Base-by-base conservation (phyloP, 2,888 invertebrate species). In the Neuroscelio doddi region DNA sequence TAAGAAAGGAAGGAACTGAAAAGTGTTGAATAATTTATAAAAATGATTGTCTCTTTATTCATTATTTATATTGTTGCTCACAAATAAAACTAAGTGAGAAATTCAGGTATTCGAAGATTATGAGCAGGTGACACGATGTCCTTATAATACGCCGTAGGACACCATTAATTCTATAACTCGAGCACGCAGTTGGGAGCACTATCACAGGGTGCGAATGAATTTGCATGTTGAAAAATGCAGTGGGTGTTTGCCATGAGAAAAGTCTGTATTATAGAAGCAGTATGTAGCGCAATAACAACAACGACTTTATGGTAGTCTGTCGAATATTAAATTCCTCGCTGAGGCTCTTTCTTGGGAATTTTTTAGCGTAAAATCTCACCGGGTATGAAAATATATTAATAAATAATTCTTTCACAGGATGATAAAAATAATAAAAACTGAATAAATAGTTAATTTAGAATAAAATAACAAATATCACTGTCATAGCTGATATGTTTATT, bases 231-330 rank as follows among this genome's bases (percentile, higher is more conserved):
- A 66, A 57, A 57, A 57, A 57, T 62, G 14, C 56, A 46, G 66
- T 66, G 61, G 66, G 66, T 61, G 65, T 66, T 53, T 21, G 39
- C 53, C 38, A 44, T 51, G 47, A 61, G 65, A 57, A 66, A 66
- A 66, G 64, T 62, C 61, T 61, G 45, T 57, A 66, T 66, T 61
- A 66, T 62, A 49, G 34, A 57, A 49, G 47, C 32, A 61, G 52
- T 59, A 32, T 45, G 57, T 41, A 55, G 47, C 49, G 65, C 56
- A 56, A 65, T 65, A 65, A 61, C 59, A 56, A 65, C 55, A 42
- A 42, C 51, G 47, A 52, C 61, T 65, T 65, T 65, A 65, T 49
- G 65, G 65, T 36, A 38, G 29, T 47, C 42, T 49, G 64, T 64
- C 64, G 55, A 64, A 64, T 51, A 51, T 59, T 59, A 55, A 59